phyloP scores from a whole-genome alignment of 2,113 vertebrate species.

The Gymnobelideus leadbeateri region DNA sequence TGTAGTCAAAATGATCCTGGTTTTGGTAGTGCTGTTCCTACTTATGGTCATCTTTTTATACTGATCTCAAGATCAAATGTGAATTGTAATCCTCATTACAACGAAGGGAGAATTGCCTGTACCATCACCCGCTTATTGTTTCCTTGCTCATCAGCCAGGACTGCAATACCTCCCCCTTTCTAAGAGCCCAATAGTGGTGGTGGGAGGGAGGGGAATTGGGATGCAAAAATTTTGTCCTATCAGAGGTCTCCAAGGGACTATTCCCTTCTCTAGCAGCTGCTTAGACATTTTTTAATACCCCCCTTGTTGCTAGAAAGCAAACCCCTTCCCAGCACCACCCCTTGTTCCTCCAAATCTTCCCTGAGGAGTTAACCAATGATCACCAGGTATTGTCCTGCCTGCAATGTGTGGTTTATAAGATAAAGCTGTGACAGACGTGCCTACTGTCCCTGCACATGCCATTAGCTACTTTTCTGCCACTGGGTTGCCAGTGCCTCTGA shows the following conservation, averaged over 20 bases:
- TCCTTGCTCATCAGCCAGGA: too few relatives aligned
- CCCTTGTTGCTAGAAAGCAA: neutral
- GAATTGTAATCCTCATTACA: too few relatives aligned
- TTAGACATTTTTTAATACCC: neutral
- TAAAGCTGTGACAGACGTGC: neutral
- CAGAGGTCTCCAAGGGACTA: neutral
- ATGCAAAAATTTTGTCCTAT: too few relatives aligned
- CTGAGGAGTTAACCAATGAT: neutral
- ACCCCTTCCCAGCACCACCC: neutral
- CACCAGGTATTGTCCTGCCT: neutral
- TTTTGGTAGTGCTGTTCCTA: too few relatives aligned
- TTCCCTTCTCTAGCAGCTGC: neutral
- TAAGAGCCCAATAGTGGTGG: too few relatives aligned
- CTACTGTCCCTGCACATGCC: neutral
- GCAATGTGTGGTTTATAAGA: neutral
- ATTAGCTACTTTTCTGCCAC: neutral
- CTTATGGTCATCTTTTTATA: too few relatives aligned
- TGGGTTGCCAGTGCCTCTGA: neutral
- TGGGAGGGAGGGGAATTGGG: too few relatives aligned
- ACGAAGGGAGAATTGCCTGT: too few relatives aligned
- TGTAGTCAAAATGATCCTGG: too few relatives aligned
- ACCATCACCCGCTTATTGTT: too few relatives aligned
- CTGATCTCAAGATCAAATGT: too few relatives aligned
- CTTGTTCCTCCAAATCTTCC: neutral
- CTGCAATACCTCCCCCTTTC: too few relatives aligned